A percentile compares a stretch with the other conserved stretches of the same genome.
Conservation (phyloP, 2,888 invertebrate genomes). For the Drosophila suboccidentalis region DNA sequence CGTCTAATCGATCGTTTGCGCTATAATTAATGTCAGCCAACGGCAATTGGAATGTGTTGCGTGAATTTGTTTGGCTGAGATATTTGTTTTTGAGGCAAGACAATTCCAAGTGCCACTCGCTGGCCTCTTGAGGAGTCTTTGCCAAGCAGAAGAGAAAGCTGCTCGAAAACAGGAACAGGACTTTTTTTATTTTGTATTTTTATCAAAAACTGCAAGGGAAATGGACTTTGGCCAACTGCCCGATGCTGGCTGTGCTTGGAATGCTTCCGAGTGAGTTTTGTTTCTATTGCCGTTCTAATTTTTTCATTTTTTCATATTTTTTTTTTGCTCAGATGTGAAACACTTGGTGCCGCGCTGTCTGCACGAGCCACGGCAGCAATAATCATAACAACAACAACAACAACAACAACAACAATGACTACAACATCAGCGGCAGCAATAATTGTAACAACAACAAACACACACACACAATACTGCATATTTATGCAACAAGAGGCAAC, state of each 20-base stretch:
- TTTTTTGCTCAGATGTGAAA: slow-evolving; percentile 69
- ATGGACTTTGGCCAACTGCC: slow-evolving; percentile 21
- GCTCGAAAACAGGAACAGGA: slow-evolving; percentile 10
- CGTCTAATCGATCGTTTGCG: slow-evolving; percentile 79
- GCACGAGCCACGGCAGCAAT: slow-evolving; percentile 65
- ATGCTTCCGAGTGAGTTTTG: slow-evolving; percentile 26
- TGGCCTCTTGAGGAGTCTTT: background rate
- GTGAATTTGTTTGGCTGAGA: slow-evolving; percentile 43
- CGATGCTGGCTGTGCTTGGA: slow-evolving; percentile 22
- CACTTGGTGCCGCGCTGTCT: slow-evolving; percentile 79
- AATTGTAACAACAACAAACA: slow-evolving; percentile 69
- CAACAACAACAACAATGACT: slow-evolving; percentile 48
- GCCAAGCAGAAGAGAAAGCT: background rate
- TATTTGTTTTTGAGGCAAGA: background rate
- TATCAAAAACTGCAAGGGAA: slow-evolving; percentile 5
- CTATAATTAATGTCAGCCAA: slow-evolving; percentile 76
- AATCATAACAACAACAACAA: slow-evolving; percentile 50
- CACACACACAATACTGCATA: slow-evolving; percentile 53
- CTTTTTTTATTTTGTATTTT: background rate
- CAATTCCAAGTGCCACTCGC: slow-evolving; percentile 27
- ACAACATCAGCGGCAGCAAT: slow-evolving; percentile 51
- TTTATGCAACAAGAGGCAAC: slow-evolving; percentile 51
- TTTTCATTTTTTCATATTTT: slow-evolving; percentile 29
- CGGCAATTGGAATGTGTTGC: slow-evolving; percentile 74
- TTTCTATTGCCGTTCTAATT: slow-evolving; percentile 33